phyloP scores from a whole-genome alignment of 23 tunicate species.

The Corella eumyota region DNA sequence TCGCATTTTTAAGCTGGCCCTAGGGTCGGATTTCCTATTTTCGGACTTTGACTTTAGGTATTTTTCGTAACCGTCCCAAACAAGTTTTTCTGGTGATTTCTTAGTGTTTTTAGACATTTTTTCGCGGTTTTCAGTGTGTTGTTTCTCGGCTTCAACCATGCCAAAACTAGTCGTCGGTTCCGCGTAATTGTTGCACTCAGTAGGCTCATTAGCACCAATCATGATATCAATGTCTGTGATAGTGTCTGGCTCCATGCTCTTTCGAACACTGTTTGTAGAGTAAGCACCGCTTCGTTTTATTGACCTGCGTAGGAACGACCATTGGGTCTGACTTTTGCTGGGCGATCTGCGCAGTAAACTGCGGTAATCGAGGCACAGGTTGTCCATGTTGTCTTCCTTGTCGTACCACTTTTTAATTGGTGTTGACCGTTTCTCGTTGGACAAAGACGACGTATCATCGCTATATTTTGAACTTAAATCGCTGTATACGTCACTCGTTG shows the following conservation, averaged over 20 bases:
- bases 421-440: not conserved
- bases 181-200: too few species aligned
- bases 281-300: not conserved
- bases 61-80: slow-evolving; percentile 68
- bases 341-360: slow-evolving; percentile 23
- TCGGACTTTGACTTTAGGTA: slow-evolving; percentile 20
- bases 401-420: slow-evolving; percentile 8
- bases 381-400: not conserved
- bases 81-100: slow-evolving; percentile 45
- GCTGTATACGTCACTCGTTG: not conserved
- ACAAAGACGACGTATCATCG: slow-evolving; percentile 11
- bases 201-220: too few species aligned
- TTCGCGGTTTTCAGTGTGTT: not conserved
- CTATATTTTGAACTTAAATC: slow-evolving; percentile 1
- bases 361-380: slow-evolving; percentile 41
- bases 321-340: not conserved
- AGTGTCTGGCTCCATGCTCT: slow-evolving; percentile 55
- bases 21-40: slow-evolving; percentile 13
- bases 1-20: slow-evolving; percentile 59
- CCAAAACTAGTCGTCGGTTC: slow-evolving; percentile 5
- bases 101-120: not conserved
- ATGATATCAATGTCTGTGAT: slow-evolving; percentile 76
- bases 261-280: not conserved
- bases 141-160: not conserved
- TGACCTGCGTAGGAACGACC: not conserved